A percentile compares a stretch with the other conserved stretches of the same genome.
Conservation (phyloP, 2,888 invertebrate species). For the Caenorhabditis parvicauda region DNA sequence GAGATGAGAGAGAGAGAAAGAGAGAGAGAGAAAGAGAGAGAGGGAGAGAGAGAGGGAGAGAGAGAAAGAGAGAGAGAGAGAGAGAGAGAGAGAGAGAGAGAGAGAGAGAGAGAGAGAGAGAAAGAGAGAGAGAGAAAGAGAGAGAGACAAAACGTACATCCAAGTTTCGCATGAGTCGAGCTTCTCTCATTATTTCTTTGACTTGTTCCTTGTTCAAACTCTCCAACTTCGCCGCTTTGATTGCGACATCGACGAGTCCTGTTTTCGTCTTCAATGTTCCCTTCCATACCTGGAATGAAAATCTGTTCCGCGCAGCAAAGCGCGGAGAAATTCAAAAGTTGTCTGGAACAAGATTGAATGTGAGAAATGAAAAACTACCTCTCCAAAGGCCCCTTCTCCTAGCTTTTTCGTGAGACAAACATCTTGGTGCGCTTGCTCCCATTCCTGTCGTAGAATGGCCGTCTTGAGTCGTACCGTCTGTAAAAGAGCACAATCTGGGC, state of each 20-base stretch:
- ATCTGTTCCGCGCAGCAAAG: not conserved
- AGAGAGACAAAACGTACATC: conserved; percentile 14
- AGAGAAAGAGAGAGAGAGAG: not conserved
- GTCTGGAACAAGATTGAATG: not conserved
- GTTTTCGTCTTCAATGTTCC: too few species aligned
- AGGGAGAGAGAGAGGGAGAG: not conserved
- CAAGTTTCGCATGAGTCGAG: conserved; percentile 42
- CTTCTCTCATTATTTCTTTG: conserved; percentile 50
- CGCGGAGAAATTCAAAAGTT: not conserved
- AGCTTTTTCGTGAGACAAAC: conserved; percentile 44
- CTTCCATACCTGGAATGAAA: too few species aligned
- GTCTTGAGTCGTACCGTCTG: conserved; percentile 18
- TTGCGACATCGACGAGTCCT: too few species aligned
- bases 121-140: too few species aligned
- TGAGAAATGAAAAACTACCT: conserved; percentile 15
- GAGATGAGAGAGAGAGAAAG: not conserved
- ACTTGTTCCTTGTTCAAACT: conserved; percentile 45
- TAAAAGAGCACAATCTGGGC: too few species aligned
- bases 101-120: not conserved
- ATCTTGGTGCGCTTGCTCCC: conserved; percentile 50
- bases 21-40: too few species aligned
- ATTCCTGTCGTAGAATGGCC: conserved; percentile 34
- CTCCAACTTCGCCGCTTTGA: conserved; percentile 38
- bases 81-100: not conserved
- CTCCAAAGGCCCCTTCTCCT: conserved; percentile 55